Evolutionary conservation across 2,888 invertebrate species (phyloP).

Genomic region (Nebria brevicollis): DNA sequence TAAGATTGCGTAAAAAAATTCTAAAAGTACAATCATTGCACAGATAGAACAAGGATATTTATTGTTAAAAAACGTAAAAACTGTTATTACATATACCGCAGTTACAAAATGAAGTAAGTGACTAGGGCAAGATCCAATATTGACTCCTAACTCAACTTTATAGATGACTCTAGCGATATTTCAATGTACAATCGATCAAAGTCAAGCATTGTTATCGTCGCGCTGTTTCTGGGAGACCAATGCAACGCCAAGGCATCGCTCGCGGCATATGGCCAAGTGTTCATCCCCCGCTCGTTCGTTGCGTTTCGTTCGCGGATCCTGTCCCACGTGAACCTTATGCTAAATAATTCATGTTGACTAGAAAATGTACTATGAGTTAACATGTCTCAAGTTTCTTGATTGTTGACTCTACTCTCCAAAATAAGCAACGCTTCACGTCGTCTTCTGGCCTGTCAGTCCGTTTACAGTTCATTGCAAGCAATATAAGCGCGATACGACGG

Average conservation of each 20-base stretch:
- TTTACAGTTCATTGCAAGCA: neutral
- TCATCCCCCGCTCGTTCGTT: constrained; percentile 13
- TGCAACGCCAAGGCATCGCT: neutral
- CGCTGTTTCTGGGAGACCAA: constrained; percentile 21
- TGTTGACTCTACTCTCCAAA: constrained; percentile 41
- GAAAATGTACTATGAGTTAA: constrained; percentile 46
- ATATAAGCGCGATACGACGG: neutral
- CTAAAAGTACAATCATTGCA: too few species aligned
- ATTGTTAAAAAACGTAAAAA: neutral
- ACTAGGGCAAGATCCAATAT: constrained; percentile 33
- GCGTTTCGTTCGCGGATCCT: constrained; percentile 22
- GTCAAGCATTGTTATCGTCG: constrained; percentile 44
- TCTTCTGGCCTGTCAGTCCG: constrained; percentile 2
- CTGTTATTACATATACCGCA: neutral
- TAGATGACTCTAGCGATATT: constrained; percentile 43
- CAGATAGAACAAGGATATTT: too few species aligned
- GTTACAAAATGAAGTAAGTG: neutral
- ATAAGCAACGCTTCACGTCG: constrained; percentile 17
- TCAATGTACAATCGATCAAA: constrained; percentile 45
- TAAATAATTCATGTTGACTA: constrained; percentile 47
- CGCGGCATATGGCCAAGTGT: constrained; percentile 1
- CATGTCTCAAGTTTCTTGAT: constrained; percentile 46
- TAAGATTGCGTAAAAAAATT: too few species aligned
- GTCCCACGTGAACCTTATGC: constrained; percentile 31
- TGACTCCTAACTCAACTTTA: constrained; percentile 43